Conservation (phyloP, 2,797 vertebrate genomes). For the Poecile montanus region DNA sequence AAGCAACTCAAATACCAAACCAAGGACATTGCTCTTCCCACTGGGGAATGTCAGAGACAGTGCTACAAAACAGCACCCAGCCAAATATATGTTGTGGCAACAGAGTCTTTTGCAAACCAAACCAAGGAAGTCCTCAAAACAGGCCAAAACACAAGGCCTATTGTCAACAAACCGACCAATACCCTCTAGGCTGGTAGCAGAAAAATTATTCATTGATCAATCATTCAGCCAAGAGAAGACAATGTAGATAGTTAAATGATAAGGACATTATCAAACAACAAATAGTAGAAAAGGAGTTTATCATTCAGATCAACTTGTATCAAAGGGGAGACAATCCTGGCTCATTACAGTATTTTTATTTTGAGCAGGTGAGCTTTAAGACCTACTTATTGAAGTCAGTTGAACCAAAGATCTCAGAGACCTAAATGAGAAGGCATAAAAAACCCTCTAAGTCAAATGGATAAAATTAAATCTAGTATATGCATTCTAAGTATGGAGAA, state of each 20-base stretch:
- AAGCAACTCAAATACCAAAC: neutral
- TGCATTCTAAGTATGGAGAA: neutral
- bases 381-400: neutral
- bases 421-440: neutral
- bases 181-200: neutral
- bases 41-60: neutral
- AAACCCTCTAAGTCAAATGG: neutral
- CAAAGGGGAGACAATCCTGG: neutral
- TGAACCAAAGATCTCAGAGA: neutral
- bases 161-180: neutral
- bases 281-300: neutral
- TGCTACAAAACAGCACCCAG: neutral
- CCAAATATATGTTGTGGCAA: neutral
- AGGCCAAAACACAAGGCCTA: neutral
- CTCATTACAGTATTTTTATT: neutral
- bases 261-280: neutral
- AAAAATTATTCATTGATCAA: neutral
- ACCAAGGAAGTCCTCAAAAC: neutral
- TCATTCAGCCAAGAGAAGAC: neutral
- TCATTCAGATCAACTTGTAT: neutral
- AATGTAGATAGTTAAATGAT: neutral
- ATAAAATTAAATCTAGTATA: neutral
- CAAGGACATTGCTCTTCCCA: neutral
- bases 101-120: neutral
- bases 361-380: neutral